A percentile compares a stretch with the other conserved stretches of the same genome.
Conservation (phyloP, 2,113 vertebrate genomes). For the Takifugu flavidus region DNA sequence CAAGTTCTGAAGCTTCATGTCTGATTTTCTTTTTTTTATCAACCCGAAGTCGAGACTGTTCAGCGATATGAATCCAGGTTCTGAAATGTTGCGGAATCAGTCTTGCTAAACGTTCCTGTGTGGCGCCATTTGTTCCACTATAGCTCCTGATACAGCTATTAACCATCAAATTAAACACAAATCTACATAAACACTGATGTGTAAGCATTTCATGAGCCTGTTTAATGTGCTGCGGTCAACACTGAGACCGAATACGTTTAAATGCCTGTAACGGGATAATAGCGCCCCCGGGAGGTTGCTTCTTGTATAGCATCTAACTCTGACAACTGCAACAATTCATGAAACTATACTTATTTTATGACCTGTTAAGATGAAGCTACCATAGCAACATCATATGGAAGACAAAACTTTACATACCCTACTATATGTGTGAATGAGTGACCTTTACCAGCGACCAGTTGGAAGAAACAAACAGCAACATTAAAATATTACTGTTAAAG, state of each 20-base stretch:
- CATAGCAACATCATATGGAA: constrained; percentile 27
- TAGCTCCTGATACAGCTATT: too few relatives aligned
- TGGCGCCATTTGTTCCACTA: too few relatives aligned
- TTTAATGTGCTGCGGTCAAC: constrained; percentile 22
- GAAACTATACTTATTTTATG: not conserved
- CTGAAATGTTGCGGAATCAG: not conserved
- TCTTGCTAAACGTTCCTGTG: not conserved
- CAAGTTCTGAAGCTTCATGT: not conserved
- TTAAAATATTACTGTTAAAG: not conserved
- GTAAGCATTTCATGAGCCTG: not conserved
- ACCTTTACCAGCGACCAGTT: not conserved
- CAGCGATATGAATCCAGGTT: not conserved
- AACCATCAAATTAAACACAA: not conserved
- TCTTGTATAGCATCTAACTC: constrained; percentile 18
- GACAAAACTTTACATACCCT: constrained; percentile 21
- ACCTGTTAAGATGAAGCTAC: constrained; percentile 9
- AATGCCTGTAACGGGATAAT: constrained; percentile 3
- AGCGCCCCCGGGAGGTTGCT: constrained; percentile 16
- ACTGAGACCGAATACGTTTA: constrained; percentile 8
- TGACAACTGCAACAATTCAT: not conserved
- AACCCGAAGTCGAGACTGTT: not conserved
- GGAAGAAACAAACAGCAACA: not conserved
- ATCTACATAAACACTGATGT: constrained; percentile 4
- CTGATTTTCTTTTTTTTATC: not conserved
- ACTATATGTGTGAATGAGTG: not conserved